Percentiles rank a stretch among this genome's conserved stretches.
Conservation (phyloP, 2,888 invertebrate genomes). For the Ectemnius continuus region DNA sequence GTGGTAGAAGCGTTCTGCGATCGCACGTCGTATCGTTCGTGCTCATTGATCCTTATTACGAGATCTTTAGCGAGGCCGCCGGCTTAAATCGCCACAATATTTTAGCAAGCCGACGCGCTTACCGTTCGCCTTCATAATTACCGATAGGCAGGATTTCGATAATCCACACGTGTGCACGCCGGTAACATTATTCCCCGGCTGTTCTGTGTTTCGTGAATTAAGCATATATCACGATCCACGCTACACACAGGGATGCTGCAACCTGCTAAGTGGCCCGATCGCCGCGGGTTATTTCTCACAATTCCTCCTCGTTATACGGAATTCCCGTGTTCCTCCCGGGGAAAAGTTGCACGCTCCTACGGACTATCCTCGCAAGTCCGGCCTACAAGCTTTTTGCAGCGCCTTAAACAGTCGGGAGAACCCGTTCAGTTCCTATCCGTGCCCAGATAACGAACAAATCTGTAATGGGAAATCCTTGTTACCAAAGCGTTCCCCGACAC, state of each 20-base stretch:
- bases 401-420: slow-evolving; percentile 5
- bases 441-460: slow-evolving; percentile 5
- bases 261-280: slow-evolving; percentile 50
- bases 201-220: slow-evolving; percentile 53
- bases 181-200: slow-evolving; percentile 46
- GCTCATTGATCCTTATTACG: slow-evolving; percentile 67
- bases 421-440: background rate
- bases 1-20: slow-evolving; percentile 22
- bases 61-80: slow-evolving; percentile 63
- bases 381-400: slow-evolving; percentile 7
- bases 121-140: slow-evolving; percentile 43
- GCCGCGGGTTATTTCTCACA: slow-evolving; percentile 38
- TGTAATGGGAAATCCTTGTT: slow-evolving; percentile 9
- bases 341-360: slow-evolving; percentile 44
- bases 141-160: slow-evolving; percentile 48
- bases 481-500: background rate
- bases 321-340: slow-evolving; percentile 42
- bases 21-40: slow-evolving; percentile 40
- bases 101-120: slow-evolving; percentile 55
- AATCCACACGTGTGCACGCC: slow-evolving; percentile 35
- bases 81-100: slow-evolving; percentile 63
- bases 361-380: slow-evolving; percentile 21
- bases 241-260: slow-evolving; percentile 46
- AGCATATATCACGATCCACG: slow-evolving; percentile 44
- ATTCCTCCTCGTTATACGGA: slow-evolving; percentile 52